These are phyloP conservation scores for Drosophila siamana DNA, from an alignment of 2,888 invertebrate species.

Conservation along the genomic window DNA sequence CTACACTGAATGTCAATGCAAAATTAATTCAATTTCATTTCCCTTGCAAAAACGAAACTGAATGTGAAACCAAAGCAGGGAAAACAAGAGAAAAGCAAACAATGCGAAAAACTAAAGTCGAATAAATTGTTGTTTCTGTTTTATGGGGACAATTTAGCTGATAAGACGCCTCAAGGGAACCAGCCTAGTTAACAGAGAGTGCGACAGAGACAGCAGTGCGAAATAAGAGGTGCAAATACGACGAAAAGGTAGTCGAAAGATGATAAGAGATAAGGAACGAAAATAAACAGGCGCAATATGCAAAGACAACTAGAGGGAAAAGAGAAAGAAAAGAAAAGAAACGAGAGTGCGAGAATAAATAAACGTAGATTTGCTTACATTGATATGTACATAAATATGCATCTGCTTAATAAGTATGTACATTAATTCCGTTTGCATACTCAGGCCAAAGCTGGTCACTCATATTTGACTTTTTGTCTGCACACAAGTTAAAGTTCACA, in stretches of 20 bases:
- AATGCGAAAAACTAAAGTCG: constrained; percentile 16
- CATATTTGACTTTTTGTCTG: not conserved
- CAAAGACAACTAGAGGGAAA: not conserved
- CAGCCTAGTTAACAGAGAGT: constrained; percentile 4
- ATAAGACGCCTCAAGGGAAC: constrained; percentile 30
- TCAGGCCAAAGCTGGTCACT: not conserved
- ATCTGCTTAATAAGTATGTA: not conserved
- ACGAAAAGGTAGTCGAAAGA: constrained; percentile 24
- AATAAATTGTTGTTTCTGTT: constrained; percentile 23
- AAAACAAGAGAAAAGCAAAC: constrained; percentile 8
- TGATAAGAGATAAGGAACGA: constrained; percentile 45
- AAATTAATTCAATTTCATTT: constrained; percentile 60
- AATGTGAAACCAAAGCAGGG: constrained; percentile 5
- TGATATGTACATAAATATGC: not conserved
- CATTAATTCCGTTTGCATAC: not conserved
- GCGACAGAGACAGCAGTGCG: not conserved
- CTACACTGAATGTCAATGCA: constrained; percentile 53
- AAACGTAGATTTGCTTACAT: not conserved
- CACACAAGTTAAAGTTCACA: not conserved
- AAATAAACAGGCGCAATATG: constrained; percentile 9
- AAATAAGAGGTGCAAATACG: constrained; percentile 2
- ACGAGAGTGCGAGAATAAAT: not conserved
- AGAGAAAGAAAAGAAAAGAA: not conserved
- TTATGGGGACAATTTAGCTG: constrained; percentile 11
- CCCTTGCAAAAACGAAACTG: constrained; percentile 26